Percentiles rank a stretch among this genome's conserved stretches.
These are phyloP conservation scores for Tadarida brasiliensis DNA, from an alignment of 2,797 vertebrate genomes.

Conservation along the genomic window DNA sequence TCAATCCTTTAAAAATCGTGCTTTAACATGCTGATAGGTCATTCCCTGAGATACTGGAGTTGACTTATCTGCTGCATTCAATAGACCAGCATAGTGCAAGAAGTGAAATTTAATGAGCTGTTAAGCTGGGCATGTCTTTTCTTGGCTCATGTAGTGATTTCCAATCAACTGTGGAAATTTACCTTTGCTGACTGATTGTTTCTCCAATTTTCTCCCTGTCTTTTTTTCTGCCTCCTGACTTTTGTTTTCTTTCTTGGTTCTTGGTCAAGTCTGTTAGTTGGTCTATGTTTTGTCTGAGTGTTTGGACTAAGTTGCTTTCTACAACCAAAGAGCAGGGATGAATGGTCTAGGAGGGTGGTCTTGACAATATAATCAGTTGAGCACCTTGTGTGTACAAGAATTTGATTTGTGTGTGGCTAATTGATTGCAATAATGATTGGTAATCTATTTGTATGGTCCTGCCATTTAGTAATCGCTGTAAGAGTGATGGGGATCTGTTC, in stretches of 20 bases:
- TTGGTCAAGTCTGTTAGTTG: not conserved
- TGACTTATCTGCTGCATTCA: not conserved
- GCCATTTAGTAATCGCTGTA: constrained; percentile 28
- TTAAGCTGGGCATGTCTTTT: not conserved
- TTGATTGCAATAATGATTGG: not conserved
- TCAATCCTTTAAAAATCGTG: not conserved
- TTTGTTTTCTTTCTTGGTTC: not conserved
- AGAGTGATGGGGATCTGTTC: not conserved
- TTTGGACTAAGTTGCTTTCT: constrained; percentile 7
- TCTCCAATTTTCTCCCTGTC: not conserved
- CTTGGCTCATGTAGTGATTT: not conserved
- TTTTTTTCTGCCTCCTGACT: not conserved
- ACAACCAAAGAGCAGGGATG: not conserved
- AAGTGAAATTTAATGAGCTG: not conserved
- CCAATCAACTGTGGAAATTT: not conserved
- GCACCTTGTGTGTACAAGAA: not conserved
- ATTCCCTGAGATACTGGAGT: not conserved
- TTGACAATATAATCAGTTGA: not conserved
- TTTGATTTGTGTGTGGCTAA: not conserved
- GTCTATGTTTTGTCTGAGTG: not conserved
- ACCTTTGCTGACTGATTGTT: not conserved
- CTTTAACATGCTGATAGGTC: not conserved
- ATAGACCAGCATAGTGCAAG: not conserved
- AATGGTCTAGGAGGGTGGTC: not conserved
- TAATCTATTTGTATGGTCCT: not conserved